phyloP scores from a whole-genome alignment of 2,113 vertebrate genomes.

The Solea solea region DNA sequence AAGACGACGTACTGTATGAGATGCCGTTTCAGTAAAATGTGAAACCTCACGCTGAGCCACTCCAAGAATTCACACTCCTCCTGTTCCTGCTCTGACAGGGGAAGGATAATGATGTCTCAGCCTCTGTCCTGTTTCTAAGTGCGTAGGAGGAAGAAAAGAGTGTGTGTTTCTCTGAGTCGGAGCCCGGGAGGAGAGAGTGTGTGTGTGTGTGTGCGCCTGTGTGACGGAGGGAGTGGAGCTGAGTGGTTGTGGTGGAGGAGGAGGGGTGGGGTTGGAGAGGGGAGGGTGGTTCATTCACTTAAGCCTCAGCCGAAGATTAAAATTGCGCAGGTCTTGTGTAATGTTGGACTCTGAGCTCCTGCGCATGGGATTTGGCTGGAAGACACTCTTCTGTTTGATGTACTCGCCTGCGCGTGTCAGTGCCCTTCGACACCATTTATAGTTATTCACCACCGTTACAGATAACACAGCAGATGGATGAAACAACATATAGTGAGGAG shows the following conservation, averaged over 20 bases:
- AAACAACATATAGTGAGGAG: conserved; percentile 12
- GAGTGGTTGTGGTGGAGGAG: not conserved
- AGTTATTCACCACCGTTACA: conserved; percentile 34
- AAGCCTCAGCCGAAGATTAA: conserved; percentile 67
- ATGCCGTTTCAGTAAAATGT: conserved; percentile 24
- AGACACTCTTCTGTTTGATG: conserved; percentile 42
- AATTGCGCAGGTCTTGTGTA: conserved; percentile 66
- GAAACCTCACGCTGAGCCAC: conserved; percentile 28
- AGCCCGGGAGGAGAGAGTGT: conserved; percentile 55
- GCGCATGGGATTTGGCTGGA: conserved; percentile 58
- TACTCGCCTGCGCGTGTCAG: conserved; percentile 13
- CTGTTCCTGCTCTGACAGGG: conserved; percentile 42
- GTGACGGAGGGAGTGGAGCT: conserved; percentile 33
- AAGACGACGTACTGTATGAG: not conserved
- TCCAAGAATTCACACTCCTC: conserved; percentile 17
- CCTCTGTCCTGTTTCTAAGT: conserved; percentile 51
- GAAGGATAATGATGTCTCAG: conserved; percentile 57
- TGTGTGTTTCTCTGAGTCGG: conserved; percentile 48
- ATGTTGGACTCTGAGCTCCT: conserved; percentile 59
- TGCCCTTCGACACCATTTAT: conserved; percentile 57
- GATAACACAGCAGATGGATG: conserved; percentile 41
- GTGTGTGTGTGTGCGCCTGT: conserved; percentile 36
- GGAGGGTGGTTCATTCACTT: conserved; percentile 59
- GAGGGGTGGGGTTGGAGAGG: not conserved
- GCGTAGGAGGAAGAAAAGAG: conserved; percentile 67